Conservation (phyloP, 2,888 invertebrate species). For the Neuroscelio doddi region DNA sequence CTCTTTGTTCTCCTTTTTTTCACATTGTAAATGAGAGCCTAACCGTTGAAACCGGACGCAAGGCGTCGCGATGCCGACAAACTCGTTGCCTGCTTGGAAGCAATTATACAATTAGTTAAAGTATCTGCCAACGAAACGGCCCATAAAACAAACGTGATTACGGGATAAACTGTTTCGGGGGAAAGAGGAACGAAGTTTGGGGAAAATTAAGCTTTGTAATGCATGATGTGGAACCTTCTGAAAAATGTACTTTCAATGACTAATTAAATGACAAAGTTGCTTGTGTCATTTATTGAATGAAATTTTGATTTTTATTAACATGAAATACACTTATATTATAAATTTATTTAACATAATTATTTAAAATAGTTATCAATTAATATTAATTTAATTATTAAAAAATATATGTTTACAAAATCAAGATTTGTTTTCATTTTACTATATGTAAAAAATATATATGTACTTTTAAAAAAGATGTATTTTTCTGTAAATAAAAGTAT, state of each 20-base stretch:
- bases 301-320: too few relatives aligned
- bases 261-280: background rate
- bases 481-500: too few relatives aligned
- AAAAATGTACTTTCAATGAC: background rate
- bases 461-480: too few relatives aligned
- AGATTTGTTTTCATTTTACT: too few relatives aligned
- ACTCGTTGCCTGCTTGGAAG: constrained; percentile 54
- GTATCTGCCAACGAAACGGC: constrained; percentile 67
- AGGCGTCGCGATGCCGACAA: constrained; percentile 56
- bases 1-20: constrained; percentile 47
- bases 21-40: constrained; percentile 31
- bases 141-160: constrained; percentile 70
- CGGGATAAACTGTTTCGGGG: constrained; percentile 47
- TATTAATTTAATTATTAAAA: too few relatives aligned
- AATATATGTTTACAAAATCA: too few relatives aligned
- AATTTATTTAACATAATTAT: too few relatives aligned
- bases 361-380: too few relatives aligned
- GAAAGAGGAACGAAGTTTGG: constrained; percentile 6
- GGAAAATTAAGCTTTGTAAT: too few relatives aligned
- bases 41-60: constrained; percentile 48
- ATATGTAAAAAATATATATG: too few relatives aligned
- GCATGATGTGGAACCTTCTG: background rate
- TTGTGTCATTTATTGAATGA: too few relatives aligned
- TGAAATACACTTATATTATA: too few relatives aligned
- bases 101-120: constrained; percentile 72